Conservation (phyloP, 1,140 invertebrate species). For the Lepidurus packardi region DNA sequence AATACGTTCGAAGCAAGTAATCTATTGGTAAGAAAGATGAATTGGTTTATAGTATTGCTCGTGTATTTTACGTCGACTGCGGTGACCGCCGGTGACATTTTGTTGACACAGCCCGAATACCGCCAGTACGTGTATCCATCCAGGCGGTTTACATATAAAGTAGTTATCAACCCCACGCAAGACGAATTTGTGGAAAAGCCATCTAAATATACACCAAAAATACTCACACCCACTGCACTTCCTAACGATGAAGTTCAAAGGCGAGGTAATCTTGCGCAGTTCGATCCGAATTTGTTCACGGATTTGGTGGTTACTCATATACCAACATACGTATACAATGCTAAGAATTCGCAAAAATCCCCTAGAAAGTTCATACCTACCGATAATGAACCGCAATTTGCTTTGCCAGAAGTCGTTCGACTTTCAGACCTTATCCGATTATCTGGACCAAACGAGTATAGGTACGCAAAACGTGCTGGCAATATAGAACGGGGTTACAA, state of each 20-base stretch:
- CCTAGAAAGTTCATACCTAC: not conserved
- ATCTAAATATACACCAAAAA: not conserved
- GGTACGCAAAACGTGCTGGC: not conserved
- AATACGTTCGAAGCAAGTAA: not conserved
- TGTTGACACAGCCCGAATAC: not conserved
- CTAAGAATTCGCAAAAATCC: not conserved
- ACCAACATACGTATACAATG: not conserved
- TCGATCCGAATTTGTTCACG: not conserved
- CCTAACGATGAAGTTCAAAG: not conserved
- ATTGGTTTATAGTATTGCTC: not conserved
- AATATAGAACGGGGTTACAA: not conserved
- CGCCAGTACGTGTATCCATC: not conserved
- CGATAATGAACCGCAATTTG: not conserved
- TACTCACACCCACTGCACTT: not conserved
- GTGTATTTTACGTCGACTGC: not conserved
- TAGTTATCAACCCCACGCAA: not conserved
- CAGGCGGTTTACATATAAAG: not conserved
- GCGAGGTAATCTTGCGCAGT: not conserved
- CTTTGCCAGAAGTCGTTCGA: not conserved
- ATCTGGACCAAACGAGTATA: not conserved
- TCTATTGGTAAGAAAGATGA: not conserved
- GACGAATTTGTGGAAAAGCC: not conserved
- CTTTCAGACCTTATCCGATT: not conserved
- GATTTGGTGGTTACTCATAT: not conserved
- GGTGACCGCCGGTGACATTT: not conserved